These are phyloP conservation scores for Zaprionus ghesquierei DNA, from an alignment of 1,140 invertebrate genomes.

Conservation along the genomic window DNA sequence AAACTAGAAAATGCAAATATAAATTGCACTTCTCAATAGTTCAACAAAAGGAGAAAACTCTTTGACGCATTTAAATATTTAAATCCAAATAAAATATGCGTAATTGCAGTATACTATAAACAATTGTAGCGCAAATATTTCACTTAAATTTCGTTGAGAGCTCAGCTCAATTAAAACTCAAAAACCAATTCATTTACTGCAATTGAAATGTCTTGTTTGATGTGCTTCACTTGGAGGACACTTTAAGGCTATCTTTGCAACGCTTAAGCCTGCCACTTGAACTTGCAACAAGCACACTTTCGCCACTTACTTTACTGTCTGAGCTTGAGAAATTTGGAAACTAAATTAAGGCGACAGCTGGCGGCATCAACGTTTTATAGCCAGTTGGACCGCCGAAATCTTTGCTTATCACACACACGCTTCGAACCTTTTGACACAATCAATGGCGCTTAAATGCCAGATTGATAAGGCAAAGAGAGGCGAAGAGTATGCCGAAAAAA, in stretches of 20 bases:
- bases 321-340: constrained; percentile 37
- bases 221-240: neutral
- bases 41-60: too few relatives aligned
- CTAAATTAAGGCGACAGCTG: constrained; percentile 42
- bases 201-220: neutral
- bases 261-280: neutral
- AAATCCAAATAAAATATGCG: too few relatives aligned
- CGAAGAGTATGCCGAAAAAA: constrained; percentile 1
- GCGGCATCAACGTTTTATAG: constrained; percentile 61
- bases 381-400: neutral
- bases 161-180: neutral
- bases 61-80: too few relatives aligned
- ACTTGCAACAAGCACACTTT: neutral
- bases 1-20: too few relatives aligned
- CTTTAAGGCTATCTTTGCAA: neutral
- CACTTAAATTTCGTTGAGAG: neutral
- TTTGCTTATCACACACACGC: constrained; percentile 25
- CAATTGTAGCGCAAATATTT: too few relatives aligned
- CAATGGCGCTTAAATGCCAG: constrained; percentile 40
- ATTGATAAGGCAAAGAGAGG: constrained; percentile 53
- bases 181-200: neutral
- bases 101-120: too few relatives aligned
- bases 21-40: too few relatives aligned
- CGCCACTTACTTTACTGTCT: constrained; percentile 30
- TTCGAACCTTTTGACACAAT: constrained; percentile 69